Conservation (phyloP, 2,888 invertebrate species). For the Allacma fusca region DNA sequence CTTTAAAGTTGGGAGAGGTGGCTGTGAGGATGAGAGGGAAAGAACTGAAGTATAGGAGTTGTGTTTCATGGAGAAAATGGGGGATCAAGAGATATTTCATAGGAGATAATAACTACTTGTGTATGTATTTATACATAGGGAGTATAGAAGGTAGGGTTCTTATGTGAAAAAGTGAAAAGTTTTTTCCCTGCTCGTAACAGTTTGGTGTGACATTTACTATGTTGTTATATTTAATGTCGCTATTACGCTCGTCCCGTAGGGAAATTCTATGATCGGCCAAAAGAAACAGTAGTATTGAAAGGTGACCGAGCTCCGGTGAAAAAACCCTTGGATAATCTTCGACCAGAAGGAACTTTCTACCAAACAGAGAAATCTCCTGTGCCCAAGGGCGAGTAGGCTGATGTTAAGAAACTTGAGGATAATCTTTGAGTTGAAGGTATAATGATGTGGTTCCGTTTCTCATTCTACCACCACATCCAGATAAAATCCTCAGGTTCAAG, state of each 20-base stretch:
- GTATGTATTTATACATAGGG: neutral
- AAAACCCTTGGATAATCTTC: conserved; percentile 70
- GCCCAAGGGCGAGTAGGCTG: conserved; percentile 48
- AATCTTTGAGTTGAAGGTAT: conserved; percentile 61
- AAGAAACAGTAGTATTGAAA: conserved; percentile 64
- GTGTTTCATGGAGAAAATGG: no score
- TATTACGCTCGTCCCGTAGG: conserved; percentile 61
- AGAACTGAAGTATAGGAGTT: no score
- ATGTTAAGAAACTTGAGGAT: conserved; percentile 67
- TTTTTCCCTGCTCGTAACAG: conserved; percentile 27
- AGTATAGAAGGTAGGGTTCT: neutral
- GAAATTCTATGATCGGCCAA: conserved; percentile 69
- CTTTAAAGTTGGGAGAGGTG: no score
- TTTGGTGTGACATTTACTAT: conserved; percentile 29
- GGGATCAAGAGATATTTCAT: no score
- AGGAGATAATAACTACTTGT: neutral
- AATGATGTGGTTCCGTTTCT: conserved; percentile 22
- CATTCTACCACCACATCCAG: neutral
- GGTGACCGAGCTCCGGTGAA: conserved; percentile 66
- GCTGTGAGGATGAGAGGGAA: no score
- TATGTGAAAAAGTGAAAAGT: conserved; percentile 21
- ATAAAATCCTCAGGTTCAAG: conserved; percentile 9
- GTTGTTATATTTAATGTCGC: conserved; percentile 27
- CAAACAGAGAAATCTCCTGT: conserved; percentile 24
- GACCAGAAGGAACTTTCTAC: conserved; percentile 67